Conservation (phyloP, 2,888 invertebrate species). For the Brachypalpus laphriformis region DNA sequence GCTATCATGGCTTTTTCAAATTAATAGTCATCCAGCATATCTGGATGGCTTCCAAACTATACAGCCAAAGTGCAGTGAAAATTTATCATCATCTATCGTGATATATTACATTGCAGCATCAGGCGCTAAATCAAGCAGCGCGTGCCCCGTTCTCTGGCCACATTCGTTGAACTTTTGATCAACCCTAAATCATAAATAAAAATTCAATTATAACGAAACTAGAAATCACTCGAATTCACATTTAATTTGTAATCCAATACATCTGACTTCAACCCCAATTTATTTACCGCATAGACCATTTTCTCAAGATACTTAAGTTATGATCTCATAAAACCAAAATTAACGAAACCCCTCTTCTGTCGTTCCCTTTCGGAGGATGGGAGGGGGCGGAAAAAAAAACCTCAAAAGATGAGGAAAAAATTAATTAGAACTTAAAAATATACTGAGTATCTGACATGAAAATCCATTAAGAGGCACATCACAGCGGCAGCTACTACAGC, state of each 20-base stretch:
- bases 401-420: slow-evolving; percentile 46
- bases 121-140: no score
- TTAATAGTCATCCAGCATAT: no score
- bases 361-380: neutral
- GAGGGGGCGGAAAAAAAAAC: slow-evolving; percentile 12
- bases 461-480: slow-evolving; percentile 67
- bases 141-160: no score
- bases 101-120: no score
- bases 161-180: neutral
- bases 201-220: slow-evolving; percentile 31
- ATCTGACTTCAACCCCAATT: slow-evolving; percentile 56
- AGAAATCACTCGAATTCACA: slow-evolving; percentile 14
- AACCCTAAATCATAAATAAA: slow-evolving; percentile 34
- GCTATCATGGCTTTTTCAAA: no score
- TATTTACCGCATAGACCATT: slow-evolving; percentile 42
- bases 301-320: slow-evolving; percentile 58
- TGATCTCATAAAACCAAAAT: slow-evolving; percentile 71
- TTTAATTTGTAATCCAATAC: slow-evolving; percentile 62
- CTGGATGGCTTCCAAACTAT: no score
- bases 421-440: slow-evolving; percentile 74
- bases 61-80: no score
- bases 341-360: slow-evolving; percentile 20
- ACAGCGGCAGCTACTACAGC: slow-evolving; percentile 7
- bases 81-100: no score
- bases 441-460: slow-evolving; percentile 60